A percentile compares a stretch with the other conserved stretches of the same genome.
Evolutionary conservation across 1,140 invertebrate genomes (phyloP).

Genomic region (Melitaea cinxia): DNA sequence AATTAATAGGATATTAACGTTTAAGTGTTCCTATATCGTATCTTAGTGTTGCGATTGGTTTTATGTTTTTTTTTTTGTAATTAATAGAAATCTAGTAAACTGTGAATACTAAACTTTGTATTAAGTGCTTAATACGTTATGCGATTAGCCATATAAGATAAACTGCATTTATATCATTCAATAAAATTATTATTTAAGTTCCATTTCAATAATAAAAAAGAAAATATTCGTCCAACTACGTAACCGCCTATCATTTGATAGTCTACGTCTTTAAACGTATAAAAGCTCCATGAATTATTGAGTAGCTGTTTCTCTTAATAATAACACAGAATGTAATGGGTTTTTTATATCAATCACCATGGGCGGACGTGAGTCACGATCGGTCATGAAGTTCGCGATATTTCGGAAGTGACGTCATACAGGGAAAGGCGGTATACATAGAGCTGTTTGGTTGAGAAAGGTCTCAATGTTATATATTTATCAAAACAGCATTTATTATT

Average conservation of each 20-base stretch:
- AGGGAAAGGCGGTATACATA: not conserved
- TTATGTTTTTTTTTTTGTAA: too few relatives aligned
- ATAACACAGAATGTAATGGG: constrained; percentile 24
- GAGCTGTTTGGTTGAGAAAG: not conserved
- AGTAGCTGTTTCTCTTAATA: constrained; percentile 18
- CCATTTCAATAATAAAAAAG: not conserved
- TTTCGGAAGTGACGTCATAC: constrained; percentile 33
- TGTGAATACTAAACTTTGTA: too few relatives aligned
- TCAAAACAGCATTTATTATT: not conserved
- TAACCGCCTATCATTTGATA: constrained; percentile 6
- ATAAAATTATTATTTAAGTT: too few relatives aligned
- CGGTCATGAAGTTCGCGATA: constrained; percentile 24
- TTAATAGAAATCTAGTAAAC: too few relatives aligned
- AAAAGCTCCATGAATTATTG: constrained; percentile 19
- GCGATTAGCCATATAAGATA: too few relatives aligned
- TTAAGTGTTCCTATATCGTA: too few relatives aligned
- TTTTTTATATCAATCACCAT: constrained; percentile 31
- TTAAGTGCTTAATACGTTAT: too few relatives aligned
- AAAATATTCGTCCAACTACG: not conserved
- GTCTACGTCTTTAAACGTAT: not conserved
- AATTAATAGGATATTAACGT: too few relatives aligned
- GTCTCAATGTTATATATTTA: not conserved
- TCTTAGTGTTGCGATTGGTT: too few relatives aligned
- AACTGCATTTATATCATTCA: too few relatives aligned
- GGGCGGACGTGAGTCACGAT: constrained; percentile 21